These are phyloP conservation scores for Leptinotarsa lineolata DNA, from an alignment of 1,140 invertebrate species.

Conservation along the genomic window DNA sequence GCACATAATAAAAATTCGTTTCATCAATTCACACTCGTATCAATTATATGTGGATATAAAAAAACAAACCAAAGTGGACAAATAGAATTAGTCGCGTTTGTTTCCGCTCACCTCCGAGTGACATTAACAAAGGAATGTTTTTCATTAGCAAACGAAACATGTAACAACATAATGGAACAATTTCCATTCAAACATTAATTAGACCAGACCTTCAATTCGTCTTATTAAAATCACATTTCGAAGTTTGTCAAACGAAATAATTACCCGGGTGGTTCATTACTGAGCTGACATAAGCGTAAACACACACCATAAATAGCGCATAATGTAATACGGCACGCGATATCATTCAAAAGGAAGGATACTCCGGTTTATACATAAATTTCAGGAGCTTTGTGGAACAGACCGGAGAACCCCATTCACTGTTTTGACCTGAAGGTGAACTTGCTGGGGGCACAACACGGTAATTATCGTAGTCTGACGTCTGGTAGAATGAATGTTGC, in stretches of 20 bases:
- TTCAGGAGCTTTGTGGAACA: slow-evolving; percentile 33
- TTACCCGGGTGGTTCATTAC: slow-evolving; percentile 26
- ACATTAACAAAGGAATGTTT: no score
- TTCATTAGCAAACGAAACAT: no score
- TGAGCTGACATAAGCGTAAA: slow-evolving; percentile 34
- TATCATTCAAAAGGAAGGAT: slow-evolving; percentile 39
- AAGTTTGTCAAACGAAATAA: slow-evolving; percentile 10
- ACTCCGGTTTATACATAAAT: slow-evolving; percentile 36
- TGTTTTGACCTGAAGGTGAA: slow-evolving; percentile 34
- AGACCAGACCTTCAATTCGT: no score
- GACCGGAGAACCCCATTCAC: slow-evolving; percentile 29
- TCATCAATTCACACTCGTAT: no score
- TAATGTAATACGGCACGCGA: slow-evolving; percentile 36
- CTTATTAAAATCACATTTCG: slow-evolving; percentile 18
- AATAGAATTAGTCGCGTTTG: neutral
- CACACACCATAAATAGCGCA: slow-evolving; percentile 33
- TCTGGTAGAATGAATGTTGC: slow-evolving; percentile 35
- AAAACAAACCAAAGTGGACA: no score
- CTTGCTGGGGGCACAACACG: slow-evolving; percentile 31
- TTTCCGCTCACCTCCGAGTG: neutral
- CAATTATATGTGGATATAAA: no score
- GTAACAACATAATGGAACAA: neutral
- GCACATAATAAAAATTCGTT: no score
- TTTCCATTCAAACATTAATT: neutral
- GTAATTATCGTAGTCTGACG: slow-evolving; percentile 38